Conservation (phyloP, 2,888 invertebrate genomes). For the Hoplodrina blanda region DNA sequence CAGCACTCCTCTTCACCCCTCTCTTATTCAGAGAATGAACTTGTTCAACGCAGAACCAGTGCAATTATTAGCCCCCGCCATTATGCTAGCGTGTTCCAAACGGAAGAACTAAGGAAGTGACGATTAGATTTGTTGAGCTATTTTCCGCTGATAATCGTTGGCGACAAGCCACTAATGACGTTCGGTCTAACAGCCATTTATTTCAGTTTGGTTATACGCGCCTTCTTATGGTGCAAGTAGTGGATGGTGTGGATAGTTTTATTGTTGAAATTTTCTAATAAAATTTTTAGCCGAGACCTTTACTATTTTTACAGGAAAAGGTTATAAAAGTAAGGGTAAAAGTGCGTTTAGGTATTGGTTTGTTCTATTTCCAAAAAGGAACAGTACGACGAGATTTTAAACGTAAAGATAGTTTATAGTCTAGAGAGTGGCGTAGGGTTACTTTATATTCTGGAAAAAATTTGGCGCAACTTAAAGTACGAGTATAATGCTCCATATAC, state of each 20-base stretch:
- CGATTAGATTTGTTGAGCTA: conserved; percentile 76
- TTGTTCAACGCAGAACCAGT: conserved; percentile 41
- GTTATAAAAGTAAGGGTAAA: no score
- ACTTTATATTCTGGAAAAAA: no score
- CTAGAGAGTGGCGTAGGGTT: no score
- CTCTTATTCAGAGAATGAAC: conserved; percentile 32
- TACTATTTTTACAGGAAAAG: no score
- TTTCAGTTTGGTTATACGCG: conserved; percentile 39
- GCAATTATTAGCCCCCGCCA: conserved; percentile 52
- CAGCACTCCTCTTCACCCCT: background rate
- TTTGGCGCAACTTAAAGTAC: no score
- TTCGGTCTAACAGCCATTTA: conserved; percentile 50
- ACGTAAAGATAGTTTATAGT: no score
- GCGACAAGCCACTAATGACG: conserved; percentile 69
- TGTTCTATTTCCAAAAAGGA: no score
- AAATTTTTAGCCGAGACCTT: background rate
- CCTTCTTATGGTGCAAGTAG: conserved; percentile 23
- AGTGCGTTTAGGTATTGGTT: no score
- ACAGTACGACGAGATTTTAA: no score
- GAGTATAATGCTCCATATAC: no score
- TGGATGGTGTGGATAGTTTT: background rate
- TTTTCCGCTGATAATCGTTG: conserved; percentile 73
- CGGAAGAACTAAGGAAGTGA: conserved; percentile 79
- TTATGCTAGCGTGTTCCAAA: conserved; percentile 68
- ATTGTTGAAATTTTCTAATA: background rate